phyloP scores from a whole-genome alignment of 2,888 invertebrate genomes.

The Arctia plantaginis region DNA sequence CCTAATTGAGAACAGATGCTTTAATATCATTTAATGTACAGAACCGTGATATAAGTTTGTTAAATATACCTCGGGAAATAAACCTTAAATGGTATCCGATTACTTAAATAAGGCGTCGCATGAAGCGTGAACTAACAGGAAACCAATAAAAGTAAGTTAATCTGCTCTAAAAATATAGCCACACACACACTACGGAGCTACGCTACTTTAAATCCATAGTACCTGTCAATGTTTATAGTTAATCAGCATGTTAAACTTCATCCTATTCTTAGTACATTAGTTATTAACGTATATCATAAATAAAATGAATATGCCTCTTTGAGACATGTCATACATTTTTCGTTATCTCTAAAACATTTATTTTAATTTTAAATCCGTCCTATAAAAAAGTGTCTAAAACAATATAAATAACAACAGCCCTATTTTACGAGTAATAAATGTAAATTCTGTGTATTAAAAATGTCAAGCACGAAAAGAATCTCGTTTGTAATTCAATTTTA shows the following conservation, averaged over 20 bases:
- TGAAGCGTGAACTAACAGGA: slow-evolving; percentile 72
- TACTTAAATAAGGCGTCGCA: slow-evolving; percentile 64
- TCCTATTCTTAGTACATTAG: no score
- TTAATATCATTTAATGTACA: background rate
- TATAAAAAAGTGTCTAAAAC: no score
- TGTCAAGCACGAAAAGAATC: background rate
- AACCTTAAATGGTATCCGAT: slow-evolving; percentile 52
- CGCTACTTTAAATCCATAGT: background rate
- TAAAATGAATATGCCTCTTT: no score
- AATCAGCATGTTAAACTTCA: background rate
- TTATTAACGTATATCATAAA: no score
- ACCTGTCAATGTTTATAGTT: background rate
- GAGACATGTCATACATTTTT: background rate
- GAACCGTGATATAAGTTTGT: slow-evolving; percentile 13
- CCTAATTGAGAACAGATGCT: background rate
- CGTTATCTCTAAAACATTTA: background rate
- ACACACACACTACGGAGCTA: background rate
- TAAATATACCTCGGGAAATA: background rate
- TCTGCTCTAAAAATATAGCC: slow-evolving; percentile 41
- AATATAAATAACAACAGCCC: no score
- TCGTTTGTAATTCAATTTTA: background rate
- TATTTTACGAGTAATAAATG: background rate
- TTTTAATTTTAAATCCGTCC: background rate
- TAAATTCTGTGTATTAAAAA: background rate
- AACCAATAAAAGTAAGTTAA: slow-evolving; percentile 78